Conservation (phyloP, 1,140 invertebrate genomes). For the Drosophila sucinea region DNA sequence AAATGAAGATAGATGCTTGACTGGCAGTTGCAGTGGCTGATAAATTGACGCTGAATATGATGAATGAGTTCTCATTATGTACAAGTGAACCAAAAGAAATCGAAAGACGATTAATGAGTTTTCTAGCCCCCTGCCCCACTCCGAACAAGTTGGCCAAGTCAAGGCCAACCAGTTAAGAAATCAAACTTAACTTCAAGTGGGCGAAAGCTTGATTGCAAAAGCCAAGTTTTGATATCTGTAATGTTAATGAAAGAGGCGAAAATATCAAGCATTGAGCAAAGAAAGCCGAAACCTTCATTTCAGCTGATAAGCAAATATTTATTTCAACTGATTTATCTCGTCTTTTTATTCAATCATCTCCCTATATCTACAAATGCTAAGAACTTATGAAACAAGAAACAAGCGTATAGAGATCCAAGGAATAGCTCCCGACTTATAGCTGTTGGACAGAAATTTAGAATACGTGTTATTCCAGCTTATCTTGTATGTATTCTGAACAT, state of each 20-base stretch:
- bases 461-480: too few relatives aligned
- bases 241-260: neutral
- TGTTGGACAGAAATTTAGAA: too few relatives aligned
- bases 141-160: neutral
- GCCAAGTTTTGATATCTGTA: neutral
- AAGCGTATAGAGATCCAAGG: too few relatives aligned
- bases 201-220: neutral
- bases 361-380: too few relatives aligned
- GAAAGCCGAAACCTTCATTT: neutral
- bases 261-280: neutral
- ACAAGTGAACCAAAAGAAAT: conserved; percentile 36
- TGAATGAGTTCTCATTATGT: conserved; percentile 63
- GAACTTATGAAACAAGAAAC: too few relatives aligned
- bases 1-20: conserved; percentile 31
- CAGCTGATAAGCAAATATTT: too few relatives aligned
- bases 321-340: too few relatives aligned
- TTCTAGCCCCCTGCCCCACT: neutral
- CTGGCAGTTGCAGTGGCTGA: conserved; percentile 36
- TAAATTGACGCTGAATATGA: conserved; percentile 67
- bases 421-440: too few relatives aligned
- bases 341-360: too few relatives aligned
- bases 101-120: conserved; percentile 43
- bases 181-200: neutral
- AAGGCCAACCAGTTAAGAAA: neutral
- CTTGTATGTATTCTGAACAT: too few relatives aligned